Evolutionary conservation across 2,797 vertebrate species (phyloP), one percentile per base, ranked within the genome.

Genomic region (Perodicticus potto): DNA sequence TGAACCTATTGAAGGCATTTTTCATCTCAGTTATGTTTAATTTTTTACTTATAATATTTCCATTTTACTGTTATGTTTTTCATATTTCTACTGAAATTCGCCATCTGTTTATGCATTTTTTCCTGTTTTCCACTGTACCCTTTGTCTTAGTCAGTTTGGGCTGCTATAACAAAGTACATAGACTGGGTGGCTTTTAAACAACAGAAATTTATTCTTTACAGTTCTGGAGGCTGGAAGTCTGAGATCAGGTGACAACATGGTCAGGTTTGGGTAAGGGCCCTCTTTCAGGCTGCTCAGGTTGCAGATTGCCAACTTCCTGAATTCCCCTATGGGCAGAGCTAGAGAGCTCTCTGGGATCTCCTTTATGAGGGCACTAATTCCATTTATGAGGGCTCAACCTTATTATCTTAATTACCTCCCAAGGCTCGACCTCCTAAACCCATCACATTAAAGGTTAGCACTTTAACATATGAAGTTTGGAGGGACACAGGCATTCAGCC

Each of bases 11-110:
- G 53, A 95, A 78, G 74, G 7, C 88, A 83, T 83, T 93, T 43
- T 91, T 86, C 72, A 74, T 87, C 81, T 94, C 40, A 83, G 70
- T 83, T 86, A 55, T 74, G 37, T 95, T 94, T 94, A 87, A 5
- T 77, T 67, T 83, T 74, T 95, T 72, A 70, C 59, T 81, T 88
- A 65, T 92, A 55, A 16, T 84, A 53, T 82, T 95, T 91, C 27
- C 43, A 43, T 74, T 91, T 57, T 34, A 86, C 20, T 92, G 32
- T 83, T 77, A 93, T 0, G 23, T 11, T 80, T 76, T 91, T 76
- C 43, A 61, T 49, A 61, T 94, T 88, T 87, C 63, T 92, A 61
- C 81, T 72, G 45, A 86, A 94, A 93, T 91, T 82, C n/a, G 57
- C 53, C 57, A 92, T 90, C 37, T 93, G 55, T 91, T 96, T 59